A percentile compares a stretch with the other conserved stretches of the same genome.
phyloP scores from a whole-genome alignment of 2,888 invertebrate genomes.

The Sericinus montela region DNA sequence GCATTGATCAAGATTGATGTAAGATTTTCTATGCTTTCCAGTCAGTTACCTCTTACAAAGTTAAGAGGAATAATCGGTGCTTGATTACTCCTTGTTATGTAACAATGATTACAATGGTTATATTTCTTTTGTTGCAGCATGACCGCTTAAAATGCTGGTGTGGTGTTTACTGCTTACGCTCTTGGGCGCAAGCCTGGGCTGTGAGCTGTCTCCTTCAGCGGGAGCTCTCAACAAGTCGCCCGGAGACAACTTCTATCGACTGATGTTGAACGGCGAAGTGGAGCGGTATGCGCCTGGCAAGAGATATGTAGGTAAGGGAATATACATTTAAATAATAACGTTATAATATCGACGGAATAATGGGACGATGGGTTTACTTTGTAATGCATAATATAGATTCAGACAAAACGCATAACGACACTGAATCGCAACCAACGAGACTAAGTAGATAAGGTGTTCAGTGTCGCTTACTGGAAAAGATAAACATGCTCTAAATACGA shows the following conservation, averaged over 20 bases:
- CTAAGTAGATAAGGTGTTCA: not conserved
- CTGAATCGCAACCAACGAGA: not conserved
- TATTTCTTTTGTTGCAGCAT: slow-evolving; percentile 4
- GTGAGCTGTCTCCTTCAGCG: slow-evolving; percentile 59
- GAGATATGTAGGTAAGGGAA: slow-evolving; percentile 88
- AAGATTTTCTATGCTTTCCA: too few species aligned
- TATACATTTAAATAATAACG: too few species aligned
- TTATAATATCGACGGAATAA: too few species aligned
- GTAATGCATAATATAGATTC: too few species aligned
- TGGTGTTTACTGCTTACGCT: slow-evolving; percentile 25
- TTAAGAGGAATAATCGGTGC: too few species aligned
- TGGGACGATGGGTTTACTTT: too few species aligned
- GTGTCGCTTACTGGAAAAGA: not conserved
- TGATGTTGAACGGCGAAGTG: slow-evolving; percentile 88
- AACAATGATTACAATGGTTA: too few species aligned
- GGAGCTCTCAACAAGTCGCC: slow-evolving; percentile 73
- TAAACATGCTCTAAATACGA: not conserved
- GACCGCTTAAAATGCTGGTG: slow-evolving; percentile 19
- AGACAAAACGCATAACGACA: not conserved
- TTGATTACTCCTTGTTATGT: too few species aligned
- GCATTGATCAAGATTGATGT: too few species aligned
- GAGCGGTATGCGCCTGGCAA: slow-evolving; percentile 91
- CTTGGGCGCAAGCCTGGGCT: slow-evolving; percentile 37
- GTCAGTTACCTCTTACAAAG: too few species aligned
- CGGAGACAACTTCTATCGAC: slow-evolving; percentile 92